Conservation (phyloP, 2,113 vertebrate genomes). For the Gobio gobio region DNA sequence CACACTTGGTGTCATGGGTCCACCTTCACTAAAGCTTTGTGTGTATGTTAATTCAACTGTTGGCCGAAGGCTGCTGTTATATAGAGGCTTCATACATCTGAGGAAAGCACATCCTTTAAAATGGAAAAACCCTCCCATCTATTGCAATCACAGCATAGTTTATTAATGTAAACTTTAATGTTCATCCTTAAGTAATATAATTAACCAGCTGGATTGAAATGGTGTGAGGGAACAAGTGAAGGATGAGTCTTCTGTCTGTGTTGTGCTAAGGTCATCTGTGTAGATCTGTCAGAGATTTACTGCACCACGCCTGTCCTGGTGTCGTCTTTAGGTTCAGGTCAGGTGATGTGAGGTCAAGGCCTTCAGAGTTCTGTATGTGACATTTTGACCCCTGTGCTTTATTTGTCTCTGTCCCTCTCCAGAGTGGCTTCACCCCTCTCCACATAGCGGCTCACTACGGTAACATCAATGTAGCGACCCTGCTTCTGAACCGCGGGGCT, state of each 20-base stretch:
- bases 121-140: neutral
- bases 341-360: conserved; percentile 4
- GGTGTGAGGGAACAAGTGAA: neutral
- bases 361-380: conserved; percentile 9
- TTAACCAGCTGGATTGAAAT: neutral
- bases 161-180: neutral
- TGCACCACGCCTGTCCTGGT: conserved; percentile 29
- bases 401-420: conserved; percentile 62
- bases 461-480: conserved; percentile 94
- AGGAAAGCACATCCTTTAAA: conserved; percentile 38
- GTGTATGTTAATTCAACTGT: conserved; percentile 10
- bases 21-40: conserved; percentile 22
- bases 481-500: conserved; percentile 93
- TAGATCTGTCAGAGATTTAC: conserved; percentile 33
- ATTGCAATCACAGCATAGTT: neutral
- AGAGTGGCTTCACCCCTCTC: conserved; percentile 97
- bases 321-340: neutral
- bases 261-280: conserved; percentile 14
- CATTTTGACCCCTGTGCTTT: conserved; percentile 23
- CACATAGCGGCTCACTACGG: conserved; percentile 96
- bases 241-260: conserved; percentile 12
- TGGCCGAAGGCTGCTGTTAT: conserved; percentile 1
- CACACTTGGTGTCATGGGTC: conserved; percentile 26
- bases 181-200: neutral
- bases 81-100: neutral